Percentiles rank a stretch among this genome's conserved stretches.
Evolutionary conservation across 2,888 invertebrate species (phyloP).

Genomic region (Ganaspis brasiliensis): DNA sequence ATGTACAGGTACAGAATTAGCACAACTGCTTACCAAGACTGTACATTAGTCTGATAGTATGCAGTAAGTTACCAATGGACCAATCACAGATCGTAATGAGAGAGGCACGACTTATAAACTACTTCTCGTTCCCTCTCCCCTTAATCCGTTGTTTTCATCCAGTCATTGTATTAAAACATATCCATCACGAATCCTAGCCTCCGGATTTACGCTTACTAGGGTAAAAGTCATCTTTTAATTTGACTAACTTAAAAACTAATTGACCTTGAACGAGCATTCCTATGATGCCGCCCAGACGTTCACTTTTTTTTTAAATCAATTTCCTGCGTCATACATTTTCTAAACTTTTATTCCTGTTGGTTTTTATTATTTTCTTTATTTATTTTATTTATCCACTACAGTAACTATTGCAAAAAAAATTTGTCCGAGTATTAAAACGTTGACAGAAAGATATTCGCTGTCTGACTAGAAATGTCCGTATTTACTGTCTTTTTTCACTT

Average conservation of each 20-base stretch:
- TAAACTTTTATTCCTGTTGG: no score
- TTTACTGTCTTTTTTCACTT: no score
- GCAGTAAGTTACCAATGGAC: constrained; percentile 68
- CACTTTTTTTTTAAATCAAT: no score
- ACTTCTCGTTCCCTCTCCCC: background rate
- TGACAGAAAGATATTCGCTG: no score
- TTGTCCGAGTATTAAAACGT: no score
- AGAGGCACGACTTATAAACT: constrained; percentile 68
- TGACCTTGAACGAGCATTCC: background rate
- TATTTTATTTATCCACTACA: no score
- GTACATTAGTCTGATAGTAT: constrained; percentile 67
- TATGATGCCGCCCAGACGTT: background rate
- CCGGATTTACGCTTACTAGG: background rate
- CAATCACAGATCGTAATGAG: constrained; percentile 69
- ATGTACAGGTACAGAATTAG: constrained; percentile 51
- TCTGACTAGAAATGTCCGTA: no score
- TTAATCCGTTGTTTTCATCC: background rate
- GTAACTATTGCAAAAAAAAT: no score
- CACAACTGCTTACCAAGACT: constrained; percentile 67
- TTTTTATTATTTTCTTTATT: no score
- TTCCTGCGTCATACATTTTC: background rate
- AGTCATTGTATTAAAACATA: no score
- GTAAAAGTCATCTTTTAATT: constrained; percentile 9
- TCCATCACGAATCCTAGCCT: background rate
- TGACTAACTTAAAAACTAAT: background rate